Evolutionary conservation across 1,140 invertebrate species (phyloP).

Genomic region (Dendrolimus punctatus): DNA sequence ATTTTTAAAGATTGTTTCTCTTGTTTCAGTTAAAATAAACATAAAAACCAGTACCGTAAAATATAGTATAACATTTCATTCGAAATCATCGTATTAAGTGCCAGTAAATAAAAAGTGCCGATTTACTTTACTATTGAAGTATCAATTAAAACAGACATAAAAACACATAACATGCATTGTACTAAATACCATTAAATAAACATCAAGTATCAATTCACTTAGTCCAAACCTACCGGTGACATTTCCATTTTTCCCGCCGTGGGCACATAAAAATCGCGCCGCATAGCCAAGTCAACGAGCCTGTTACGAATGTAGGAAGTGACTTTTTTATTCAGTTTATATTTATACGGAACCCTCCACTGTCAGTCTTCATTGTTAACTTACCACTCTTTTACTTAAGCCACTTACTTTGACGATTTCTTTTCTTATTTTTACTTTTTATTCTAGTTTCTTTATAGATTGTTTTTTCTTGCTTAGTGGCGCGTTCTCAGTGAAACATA

Average conservation of each 20-base stretch:
- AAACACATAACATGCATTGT: neutral
- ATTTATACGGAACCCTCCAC: slow-evolving; percentile 15
- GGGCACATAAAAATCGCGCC: slow-evolving; percentile 26
- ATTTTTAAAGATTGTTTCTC: too few species aligned
- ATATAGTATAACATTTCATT: too few species aligned
- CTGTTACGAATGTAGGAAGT: slow-evolving; percentile 23
- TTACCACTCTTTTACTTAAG: slow-evolving; percentile 30
- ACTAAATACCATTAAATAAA: slow-evolving; percentile 1
- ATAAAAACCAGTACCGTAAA: too few species aligned
- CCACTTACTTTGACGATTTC: slow-evolving; percentile 13
- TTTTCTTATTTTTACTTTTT: slow-evolving; percentile 1
- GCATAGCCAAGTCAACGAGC: slow-evolving; percentile 17
- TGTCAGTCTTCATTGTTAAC: slow-evolving; percentile 39
- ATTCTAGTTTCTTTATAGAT: too few species aligned
- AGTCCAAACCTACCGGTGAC: slow-evolving; percentile 24
- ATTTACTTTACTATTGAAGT: too few species aligned
- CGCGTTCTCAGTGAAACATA: too few species aligned
- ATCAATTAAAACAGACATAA: too few species aligned
- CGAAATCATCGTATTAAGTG: too few species aligned
- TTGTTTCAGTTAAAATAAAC: too few species aligned
- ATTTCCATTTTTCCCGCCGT: slow-evolving; percentile 33
- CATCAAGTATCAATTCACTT: slow-evolving; percentile 28
- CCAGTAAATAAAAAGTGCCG: too few species aligned
- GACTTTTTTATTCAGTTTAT: slow-evolving; percentile 25
- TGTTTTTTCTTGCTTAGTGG: too few species aligned